Base-by-base conservation (phyloP, 1,140 invertebrate species). In the Zeugodacus cucurbitae region DNA sequence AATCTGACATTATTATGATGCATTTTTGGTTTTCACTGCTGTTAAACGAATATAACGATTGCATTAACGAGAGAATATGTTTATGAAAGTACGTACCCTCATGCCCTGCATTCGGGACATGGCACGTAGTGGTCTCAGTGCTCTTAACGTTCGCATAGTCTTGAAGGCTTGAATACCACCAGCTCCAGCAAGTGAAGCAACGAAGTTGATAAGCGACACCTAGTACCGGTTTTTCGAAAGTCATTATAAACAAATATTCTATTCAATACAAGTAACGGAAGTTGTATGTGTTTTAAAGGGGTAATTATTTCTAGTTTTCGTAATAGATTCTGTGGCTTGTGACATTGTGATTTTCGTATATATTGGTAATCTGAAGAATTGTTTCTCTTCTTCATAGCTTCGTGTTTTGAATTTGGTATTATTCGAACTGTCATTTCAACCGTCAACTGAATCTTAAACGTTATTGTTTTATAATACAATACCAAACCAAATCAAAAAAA, bases 101-200 rank as follows among this genome's bases (percentile, higher is more conserved):
- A 98, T 98, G 95, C 98, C 98, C 96, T 99, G 98, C 97, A 98
- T 98, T 95, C 98, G 96, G 95, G 97, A 98, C 97, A 99, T 97
- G 94, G 98, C 98, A 95, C 97, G 96, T 94, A 98, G 96, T 93
- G 98, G 98, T 94, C 98, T 96, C 94, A 99, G 96, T 94, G 98
- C 98, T 95, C 98, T 96, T 93, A 98, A 96, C 92, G 98, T 98
- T 96, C 98, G 95, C 98, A 98, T 98, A 94, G 98, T 98, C 97
- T 98, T 98, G 96, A 98, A 98, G 94, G 98, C 98, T 96, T 98
- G 97, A 96, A 98, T 98, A 95, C 97, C 97, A 94, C 97, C 97
- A 94, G 97, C 97, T 94, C 98, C 97, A 95, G 96, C 96, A 94
- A 98, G 95, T 94, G 97, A 97, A 94, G 98, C 98, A 95, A 98